phyloP scores from a whole-genome alignment of 2,888 invertebrate genomes.

The Ormyrus thymus region DNA sequence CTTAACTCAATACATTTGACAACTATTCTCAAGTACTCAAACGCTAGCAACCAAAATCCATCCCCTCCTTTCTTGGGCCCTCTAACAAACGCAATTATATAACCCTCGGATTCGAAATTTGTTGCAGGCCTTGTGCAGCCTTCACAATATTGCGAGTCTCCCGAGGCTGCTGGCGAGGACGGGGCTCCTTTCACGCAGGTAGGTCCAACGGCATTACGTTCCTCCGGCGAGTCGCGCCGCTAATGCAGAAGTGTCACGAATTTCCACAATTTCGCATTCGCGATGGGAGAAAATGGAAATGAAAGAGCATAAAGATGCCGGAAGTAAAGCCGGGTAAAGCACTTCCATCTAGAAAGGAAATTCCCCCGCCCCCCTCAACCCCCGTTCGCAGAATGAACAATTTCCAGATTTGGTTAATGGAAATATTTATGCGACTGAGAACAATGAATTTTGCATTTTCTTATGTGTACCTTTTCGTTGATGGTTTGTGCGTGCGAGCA shows the following conservation, averaged over 20 bases:
- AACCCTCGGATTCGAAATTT: background rate
- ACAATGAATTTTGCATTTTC: no score
- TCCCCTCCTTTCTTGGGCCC: no score
- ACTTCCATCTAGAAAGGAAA: background rate
- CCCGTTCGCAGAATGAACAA: no score
- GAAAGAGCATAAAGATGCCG: constrained; percentile 23
- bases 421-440: no score
- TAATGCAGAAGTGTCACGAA: constrained; percentile 37
- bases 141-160: constrained; percentile 56
- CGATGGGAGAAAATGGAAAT: constrained; percentile 16
- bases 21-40: no score
- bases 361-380: no score
- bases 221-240: background rate
- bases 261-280: constrained; percentile 30
- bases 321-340: constrained; percentile 6
- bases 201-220: background rate
- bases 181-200: constrained; percentile 55
- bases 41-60: no score
- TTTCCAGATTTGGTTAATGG: no score
- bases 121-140: constrained; percentile 52
- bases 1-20: no score
- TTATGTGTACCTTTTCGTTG: no score
- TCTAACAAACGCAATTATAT: no score
- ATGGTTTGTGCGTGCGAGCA: no score
- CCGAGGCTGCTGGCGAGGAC: constrained; percentile 50